Evolutionary conservation across 1,140 invertebrate species (phyloP).

Genomic region (Acromyrmex heyeri): DNA sequence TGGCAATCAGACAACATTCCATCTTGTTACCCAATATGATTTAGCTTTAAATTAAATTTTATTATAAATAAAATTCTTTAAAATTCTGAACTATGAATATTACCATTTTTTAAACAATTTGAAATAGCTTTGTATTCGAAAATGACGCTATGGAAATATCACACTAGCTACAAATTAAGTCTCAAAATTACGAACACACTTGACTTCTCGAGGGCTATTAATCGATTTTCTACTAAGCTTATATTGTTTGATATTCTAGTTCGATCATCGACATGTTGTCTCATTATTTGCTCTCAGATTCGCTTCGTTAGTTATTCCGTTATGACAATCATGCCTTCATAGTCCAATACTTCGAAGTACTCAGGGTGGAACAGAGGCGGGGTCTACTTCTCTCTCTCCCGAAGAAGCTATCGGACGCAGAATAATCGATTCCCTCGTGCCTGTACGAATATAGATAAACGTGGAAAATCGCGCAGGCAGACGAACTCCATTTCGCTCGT

Average conservation of each 20-base stretch:
- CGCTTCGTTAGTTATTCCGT: constrained; percentile 15
- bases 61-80: constrained; percentile 15
- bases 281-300: constrained; percentile 28
- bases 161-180: not conserved
- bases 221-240: constrained; percentile 18
- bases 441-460: constrained; percentile 47
- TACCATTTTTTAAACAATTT: not conserved
- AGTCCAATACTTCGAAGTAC: not conserved
- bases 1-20: not conserved
- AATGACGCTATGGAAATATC: not conserved
- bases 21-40: constrained; percentile 18
- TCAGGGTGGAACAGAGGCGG: not conserved
- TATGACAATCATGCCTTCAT: constrained; percentile 9
- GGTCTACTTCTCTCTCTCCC: not conserved
- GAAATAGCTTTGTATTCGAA: not conserved
- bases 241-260: not conserved
- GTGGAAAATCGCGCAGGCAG: constrained; percentile 43
- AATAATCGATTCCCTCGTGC: constrained; percentile 40
- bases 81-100: not conserved
- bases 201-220: not conserved
- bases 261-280: not conserved
- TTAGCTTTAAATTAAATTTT: constrained; percentile 13
- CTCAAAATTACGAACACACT: not conserved
- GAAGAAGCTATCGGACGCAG: constrained; percentile 27
- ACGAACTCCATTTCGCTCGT: not conserved